phyloP scores from a whole-genome alignment of 2,113 vertebrate species.

The Seriola rivoliana region DNA sequence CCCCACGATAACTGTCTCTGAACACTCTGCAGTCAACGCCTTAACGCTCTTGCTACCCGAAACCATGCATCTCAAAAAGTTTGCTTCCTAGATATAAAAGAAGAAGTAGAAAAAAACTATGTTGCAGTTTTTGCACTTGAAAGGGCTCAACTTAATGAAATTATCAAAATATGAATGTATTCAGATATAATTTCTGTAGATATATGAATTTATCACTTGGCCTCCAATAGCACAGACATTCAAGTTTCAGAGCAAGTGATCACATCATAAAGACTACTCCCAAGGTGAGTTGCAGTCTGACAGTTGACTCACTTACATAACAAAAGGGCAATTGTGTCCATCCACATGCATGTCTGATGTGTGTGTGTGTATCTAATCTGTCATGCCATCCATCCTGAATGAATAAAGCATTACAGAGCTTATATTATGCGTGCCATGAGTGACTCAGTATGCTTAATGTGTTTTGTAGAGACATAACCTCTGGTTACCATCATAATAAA shows the following conservation, averaged over 20 bases:
- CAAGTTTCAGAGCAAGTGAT: not conserved
- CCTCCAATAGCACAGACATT: not conserved
- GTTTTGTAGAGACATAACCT: conserved; percentile 28
- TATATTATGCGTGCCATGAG: conserved; percentile 31
- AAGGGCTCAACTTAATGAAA: not conserved
- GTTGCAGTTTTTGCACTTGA: not conserved
- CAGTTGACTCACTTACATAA: conserved; percentile 29
- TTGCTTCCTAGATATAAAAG: not conserved
- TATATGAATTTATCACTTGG: not conserved
- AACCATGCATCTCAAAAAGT: conserved; percentile 19
- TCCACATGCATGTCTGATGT: conserved; percentile 17
- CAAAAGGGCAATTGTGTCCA: conserved; percentile 3
- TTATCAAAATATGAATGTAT: not conserved
- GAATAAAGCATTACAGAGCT: conserved; percentile 50
- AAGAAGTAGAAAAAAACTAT: not conserved
- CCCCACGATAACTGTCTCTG: conserved; percentile 39
- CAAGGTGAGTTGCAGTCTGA: not conserved
- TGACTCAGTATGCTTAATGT: conserved; percentile 42
- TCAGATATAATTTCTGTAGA: not conserved
- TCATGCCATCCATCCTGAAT: conserved; percentile 40
- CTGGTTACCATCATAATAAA: not conserved
- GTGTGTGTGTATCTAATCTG: conserved; percentile 43
- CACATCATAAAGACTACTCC: not conserved
- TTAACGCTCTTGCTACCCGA: not conserved
- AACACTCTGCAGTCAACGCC: conserved; percentile 20